Conservation (phyloP, 2,797 vertebrate species). For the Dendrocincla fuliginosa region DNA sequence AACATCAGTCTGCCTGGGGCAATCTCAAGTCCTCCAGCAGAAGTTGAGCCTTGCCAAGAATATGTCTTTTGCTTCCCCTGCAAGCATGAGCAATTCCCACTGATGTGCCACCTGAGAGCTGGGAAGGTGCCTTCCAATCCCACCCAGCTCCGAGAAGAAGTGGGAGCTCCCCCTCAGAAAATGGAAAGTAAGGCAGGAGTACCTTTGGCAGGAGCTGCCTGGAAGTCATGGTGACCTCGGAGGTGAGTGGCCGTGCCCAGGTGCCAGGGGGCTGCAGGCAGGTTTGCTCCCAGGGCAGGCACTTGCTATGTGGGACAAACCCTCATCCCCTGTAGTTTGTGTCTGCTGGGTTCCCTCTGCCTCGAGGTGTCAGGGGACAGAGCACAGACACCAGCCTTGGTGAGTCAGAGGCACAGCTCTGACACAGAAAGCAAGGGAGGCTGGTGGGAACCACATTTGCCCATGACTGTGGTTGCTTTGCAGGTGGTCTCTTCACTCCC, state of each 20-base stretch:
- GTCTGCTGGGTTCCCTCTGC: not conserved
- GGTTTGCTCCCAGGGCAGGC: not conserved
- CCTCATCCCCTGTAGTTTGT: not conserved
- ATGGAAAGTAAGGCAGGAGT: not conserved
- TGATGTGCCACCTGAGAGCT: not conserved
- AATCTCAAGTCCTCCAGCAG: not conserved
- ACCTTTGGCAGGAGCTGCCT: not conserved
- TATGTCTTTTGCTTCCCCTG: not conserved
- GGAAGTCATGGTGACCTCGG: not conserved
- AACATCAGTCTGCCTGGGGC: not conserved
- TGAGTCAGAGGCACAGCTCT: not conserved
- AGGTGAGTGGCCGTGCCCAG: accelerated
- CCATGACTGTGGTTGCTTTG: not conserved
- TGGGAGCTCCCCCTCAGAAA: not conserved
- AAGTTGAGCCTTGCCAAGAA: not conserved
- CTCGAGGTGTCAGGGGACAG: not conserved
- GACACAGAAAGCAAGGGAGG: not conserved
- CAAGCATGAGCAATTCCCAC: not conserved
- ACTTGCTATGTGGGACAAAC: not conserved
- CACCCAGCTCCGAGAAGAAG: not conserved
- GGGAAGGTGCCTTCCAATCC: not conserved
- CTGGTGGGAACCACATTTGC: not conserved
- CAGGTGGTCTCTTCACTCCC: not conserved
- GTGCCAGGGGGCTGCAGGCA: accelerated
- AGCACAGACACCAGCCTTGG: not conserved